Evolutionary conservation across 92 coral and sea anemone species (phyloP), one percentile per base, ranked within the genome.

Genomic region (Epizoanthus fatuus): DNA sequence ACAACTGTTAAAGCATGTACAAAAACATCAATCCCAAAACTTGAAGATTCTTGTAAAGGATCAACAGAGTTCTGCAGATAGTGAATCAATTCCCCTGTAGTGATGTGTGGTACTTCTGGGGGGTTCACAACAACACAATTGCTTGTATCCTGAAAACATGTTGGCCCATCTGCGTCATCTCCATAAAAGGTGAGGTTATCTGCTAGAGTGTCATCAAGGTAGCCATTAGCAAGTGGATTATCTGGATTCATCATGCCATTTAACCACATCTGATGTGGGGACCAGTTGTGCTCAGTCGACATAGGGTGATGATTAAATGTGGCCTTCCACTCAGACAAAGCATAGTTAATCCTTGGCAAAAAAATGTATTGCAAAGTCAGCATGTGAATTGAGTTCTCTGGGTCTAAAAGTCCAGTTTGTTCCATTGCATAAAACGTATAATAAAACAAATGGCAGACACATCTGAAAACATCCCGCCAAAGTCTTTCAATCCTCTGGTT

Each of bases 391-490:
- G 93, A 91, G 25, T 91, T 88, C 63, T 91, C 89, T 17, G 86
- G 32, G 62, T 86, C 74, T 68, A 94, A 75, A 57, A 85, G 69
- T 64, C 97, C 97, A 88, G 89, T 86, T 62, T 77, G 79, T 55
- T 91, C 95, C 84, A 91, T 89, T 58, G 95, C 91, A 82, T 86
- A 88, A 45, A 88, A 91, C 6, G 83, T 79, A 85, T 89, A 94
- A 72, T 91, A 88, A 86, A 80, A 88, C 20, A 85, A 45, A 56
- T 85, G 93, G 54, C 84, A 58, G 2, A 90, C 69, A 82, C 86
- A 91, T 53, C 96, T 77, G 69, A 84, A 93, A 17, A 90, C 94
- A 78, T 91, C 94, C 25, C 91, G 54, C 98, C 98, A 94, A 1
- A 88, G 85, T 75, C 98, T 77, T 73, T 93, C 94, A 16, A 91